Base-by-base conservation (phyloP, 2,888 invertebrate genomes). In the Philhelius pedissequus region DNA sequence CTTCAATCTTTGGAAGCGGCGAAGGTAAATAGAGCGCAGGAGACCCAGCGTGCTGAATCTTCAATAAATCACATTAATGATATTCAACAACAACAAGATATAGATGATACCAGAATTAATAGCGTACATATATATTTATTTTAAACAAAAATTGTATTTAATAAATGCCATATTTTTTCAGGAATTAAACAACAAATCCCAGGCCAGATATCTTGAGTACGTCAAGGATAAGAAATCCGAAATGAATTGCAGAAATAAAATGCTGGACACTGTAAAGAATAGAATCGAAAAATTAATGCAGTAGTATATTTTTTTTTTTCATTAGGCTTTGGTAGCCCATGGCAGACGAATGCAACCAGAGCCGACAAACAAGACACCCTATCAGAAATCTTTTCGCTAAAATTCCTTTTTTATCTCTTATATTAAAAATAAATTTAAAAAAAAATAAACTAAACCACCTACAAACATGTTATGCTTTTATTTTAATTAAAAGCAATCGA, bases 331-430 rank as follows among this genome's bases (percentile, higher is more conserved):
- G 1, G 52, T 45, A 6, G 54, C 83, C 11, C 62, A 74, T 8
- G 64, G 69, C 18, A 62, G 78, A 52, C 64, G 43, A 30, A 54
- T 70, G 18, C 48, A 45, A 8, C 8, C 43, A 4, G 32, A 70
- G 18, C 64, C 79, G 11, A 32, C 11, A 9, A 40, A 8, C 11
- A 83, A 83, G 60, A 66, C 43, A 66, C 83, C 83, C 2, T 83
- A 83, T 22, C 79, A 75, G 15, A 78, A 78, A 30, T 78, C 74
- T 2, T 38, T 78, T 27, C 83, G 83, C 30, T 83, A 60, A 78
- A 27, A 48, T 22, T 13, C 13, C 0, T n/a, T 11, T 8, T 48
- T 8, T 38, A n/a, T 30, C 50, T 30, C 18, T 40, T 18, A 15
- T 13, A 48, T 35, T 58, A 45, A 32, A 52, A n/a, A 2, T 20